Conservation (phyloP, 2,888 invertebrate species). For the Furcula furcula region DNA sequence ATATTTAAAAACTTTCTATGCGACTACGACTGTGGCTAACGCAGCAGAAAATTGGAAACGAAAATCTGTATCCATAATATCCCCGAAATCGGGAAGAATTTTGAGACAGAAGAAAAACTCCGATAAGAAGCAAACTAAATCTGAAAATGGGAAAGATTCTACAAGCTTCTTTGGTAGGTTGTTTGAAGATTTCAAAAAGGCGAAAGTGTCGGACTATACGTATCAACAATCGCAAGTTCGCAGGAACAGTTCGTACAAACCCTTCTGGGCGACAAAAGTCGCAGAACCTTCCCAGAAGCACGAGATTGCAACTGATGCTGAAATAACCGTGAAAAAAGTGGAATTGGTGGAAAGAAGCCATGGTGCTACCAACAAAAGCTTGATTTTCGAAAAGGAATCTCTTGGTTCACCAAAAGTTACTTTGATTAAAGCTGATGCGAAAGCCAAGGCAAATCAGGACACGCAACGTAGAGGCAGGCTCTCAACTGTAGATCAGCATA, state of each 20-base stretch:
- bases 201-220: conserved; percentile 60
- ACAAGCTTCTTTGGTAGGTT: conserved; percentile 52
- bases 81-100: conserved; percentile 60
- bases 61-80: conserved; percentile 62
- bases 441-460: conserved; percentile 6
- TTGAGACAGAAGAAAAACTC: conserved; percentile 33
- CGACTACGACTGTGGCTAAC: conserved; percentile 32
- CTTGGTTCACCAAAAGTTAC: conserved; percentile 40
- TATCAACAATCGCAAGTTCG: conserved; percentile 57
- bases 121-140: conserved; percentile 9
- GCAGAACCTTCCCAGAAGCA: conserved; percentile 16
- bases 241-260: conserved; percentile 55
- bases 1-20: conserved; percentile 46
- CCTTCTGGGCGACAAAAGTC: conserved; percentile 65
- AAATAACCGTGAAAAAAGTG: conserved; percentile 14
- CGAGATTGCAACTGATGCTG: conserved; percentile 12
- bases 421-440: conserved; percentile 20
- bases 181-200: conserved; percentile 56
- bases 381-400: conserved; percentile 36
- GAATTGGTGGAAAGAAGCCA: conserved; percentile 30
- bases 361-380: conserved; percentile 34
- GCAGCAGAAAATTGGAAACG: conserved; percentile 53
- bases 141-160: conserved; percentile 22
- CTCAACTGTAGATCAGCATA: conserved; percentile 45
- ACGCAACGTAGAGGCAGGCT: conserved; percentile 31